Evolutionary conservation across 2,888 invertebrate genomes (phyloP), one percentile per base, ranked within the genome.

Genomic region (Chirona hameri): DNA sequence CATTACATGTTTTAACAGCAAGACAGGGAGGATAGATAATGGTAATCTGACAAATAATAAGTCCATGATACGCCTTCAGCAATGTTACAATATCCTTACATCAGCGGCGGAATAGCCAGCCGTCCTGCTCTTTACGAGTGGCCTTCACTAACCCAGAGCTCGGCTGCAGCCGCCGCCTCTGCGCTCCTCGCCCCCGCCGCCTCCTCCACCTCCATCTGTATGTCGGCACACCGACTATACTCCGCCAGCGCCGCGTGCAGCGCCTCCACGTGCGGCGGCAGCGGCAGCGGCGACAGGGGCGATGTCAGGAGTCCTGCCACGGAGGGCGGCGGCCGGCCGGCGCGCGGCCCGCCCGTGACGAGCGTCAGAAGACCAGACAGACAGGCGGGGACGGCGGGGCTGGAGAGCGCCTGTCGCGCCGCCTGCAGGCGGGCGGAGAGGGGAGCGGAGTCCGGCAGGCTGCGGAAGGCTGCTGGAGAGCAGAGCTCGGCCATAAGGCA

Each of bases 201-300:
- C 52, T 80, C 52, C n/a, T 15, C 27, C 52, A 24, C 52, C 52
- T 18, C 29, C 48, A 14, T 12, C 27, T 80, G 80, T 7, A 18
- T 14, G 3, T 48, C 52, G 0, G 9, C 18, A 12, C n/a, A 14
- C 14, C 18, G 7, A 0, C 55, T 0, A 21, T 15, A 80, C 52
- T 80, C 52, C 0, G 48, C 48, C 52, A 55, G 48, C 52, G 55
- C 55, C 27, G 0, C 15, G 80, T 80, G 52, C 15, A 80, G 29
- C 27, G 12, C 27, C 18, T 14, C 15, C 10, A 52, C 55, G 21
- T 15, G 29, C 52, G 80, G 15, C 80, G 80, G 80, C 80, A 85
- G 93, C 93, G 85, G 91, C 92, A 87, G 95, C 95, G 85, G 95
- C 95, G 0, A 95, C 83, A 94, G 89, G 83, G 95, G 91, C 21